Percentiles rank a stretch among this genome's conserved stretches.
phyloP scores from a whole-genome alignment of 2,113 vertebrate genomes.

The Danio rerio region GRCz12tu NC_133185.1:32400001-32400500 shows the following conservation, averaged over 20 bases:
- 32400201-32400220: conserved; percentile 80
- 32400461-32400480: not conserved
- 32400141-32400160: conserved; percentile 70
- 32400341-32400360: conserved; percentile 34
- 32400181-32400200: conserved; percentile 83
- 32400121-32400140: conserved; percentile 81
- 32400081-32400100: conserved; percentile 64
- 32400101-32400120: conserved; percentile 72
- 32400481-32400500: not conserved
- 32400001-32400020: conserved; percentile 45
- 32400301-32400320: conserved; percentile 10
- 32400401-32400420: conserved; percentile 3
- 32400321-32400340: conserved; percentile 7
- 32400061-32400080: conserved; percentile 63
- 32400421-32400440: not conserved
- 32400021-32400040: conserved; percentile 38
- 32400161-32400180: conserved; percentile 70
- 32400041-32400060: conserved; percentile 68
- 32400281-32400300: conserved; percentile 67
- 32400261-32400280: conserved; percentile 70
- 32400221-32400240: conserved; percentile 79
- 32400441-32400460: not conserved
- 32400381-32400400: conserved; percentile 28
- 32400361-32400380: conserved; percentile 19
- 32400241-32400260: conserved; percentile 70